Conservation (phyloP, 2,113 vertebrate genomes). For the Corythornis vintsioides region DNA sequence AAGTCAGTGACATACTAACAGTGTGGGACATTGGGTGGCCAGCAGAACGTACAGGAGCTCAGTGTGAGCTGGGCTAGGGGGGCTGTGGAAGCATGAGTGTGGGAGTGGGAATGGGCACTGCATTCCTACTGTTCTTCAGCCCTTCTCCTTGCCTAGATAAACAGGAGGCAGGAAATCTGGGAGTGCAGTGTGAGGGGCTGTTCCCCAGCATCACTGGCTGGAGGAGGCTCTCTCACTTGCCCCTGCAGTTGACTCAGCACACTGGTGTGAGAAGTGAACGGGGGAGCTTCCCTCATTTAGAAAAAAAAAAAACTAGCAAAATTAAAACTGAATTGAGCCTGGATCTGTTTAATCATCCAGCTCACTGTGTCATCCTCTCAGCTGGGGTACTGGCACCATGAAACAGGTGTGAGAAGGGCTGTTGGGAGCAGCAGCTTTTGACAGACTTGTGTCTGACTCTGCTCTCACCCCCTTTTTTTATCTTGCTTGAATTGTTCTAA, state of each 20-base stretch:
- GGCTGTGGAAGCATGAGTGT: not conserved
- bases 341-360: not conserved
- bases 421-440: not conserved
- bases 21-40: accelerated
- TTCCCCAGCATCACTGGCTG: not conserved
- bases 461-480: not conserved
- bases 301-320: not conserved
- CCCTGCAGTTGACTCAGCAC: not conserved
- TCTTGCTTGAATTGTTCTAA: not conserved
- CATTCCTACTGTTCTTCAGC: not conserved
- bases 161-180: not conserved
- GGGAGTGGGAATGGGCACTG: not conserved
- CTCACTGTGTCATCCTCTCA: not conserved
- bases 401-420: not conserved
- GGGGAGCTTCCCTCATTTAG: not conserved
- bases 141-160: not conserved
- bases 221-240: not conserved
- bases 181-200: not conserved
- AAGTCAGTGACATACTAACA: not conserved
- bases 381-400: not conserved
- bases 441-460: accelerated
- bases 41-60: not conserved
- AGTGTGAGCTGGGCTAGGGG: not conserved
- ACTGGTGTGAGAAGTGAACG: not conserved
- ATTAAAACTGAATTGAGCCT: not conserved